A percentile compares a stretch with the other conserved stretches of the same genome.
Conservation (phyloP, 2,113 vertebrate genomes). For the Dissostichus mawsoni region DNA sequence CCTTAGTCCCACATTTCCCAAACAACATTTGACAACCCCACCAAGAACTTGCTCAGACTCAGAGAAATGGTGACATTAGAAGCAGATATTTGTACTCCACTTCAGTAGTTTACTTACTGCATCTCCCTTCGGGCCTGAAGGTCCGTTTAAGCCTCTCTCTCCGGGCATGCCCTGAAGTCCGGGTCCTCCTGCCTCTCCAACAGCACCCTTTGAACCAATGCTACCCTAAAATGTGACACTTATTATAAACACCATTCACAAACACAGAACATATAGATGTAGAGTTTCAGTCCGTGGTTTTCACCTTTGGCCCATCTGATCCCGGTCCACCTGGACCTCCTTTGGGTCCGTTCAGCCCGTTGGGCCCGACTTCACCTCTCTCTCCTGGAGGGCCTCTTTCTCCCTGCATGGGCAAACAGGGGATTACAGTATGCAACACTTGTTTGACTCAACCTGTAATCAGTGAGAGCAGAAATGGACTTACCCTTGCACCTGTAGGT, state of each 20-base stretch:
- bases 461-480: constrained; percentile 43
- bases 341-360: constrained; percentile 92
- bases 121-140: constrained; percentile 94
- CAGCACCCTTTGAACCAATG: constrained; percentile 87
- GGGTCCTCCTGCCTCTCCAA: constrained; percentile 90
- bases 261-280: not conserved
- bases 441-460: too few relatives aligned
- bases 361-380: constrained; percentile 91
- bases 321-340: constrained; percentile 93
- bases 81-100: not conserved
- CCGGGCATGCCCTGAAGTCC: constrained; percentile 98
- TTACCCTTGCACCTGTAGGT: constrained; percentile 90
- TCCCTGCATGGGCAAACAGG: constrained; percentile 82
- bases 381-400: constrained; percentile 96
- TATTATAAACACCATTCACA: not conserved
- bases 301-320: constrained; percentile 94
- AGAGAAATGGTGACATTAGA: not conserved
- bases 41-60: not conserved
- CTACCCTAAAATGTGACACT: constrained; percentile 83
- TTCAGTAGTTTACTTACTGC: constrained; percentile 82
- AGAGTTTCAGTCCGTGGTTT: not conserved
- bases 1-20: not conserved
- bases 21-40: not conserved
- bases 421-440: not conserved
- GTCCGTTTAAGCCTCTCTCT: constrained; percentile 93